Evolutionary conservation across 2,888 invertebrate species (phyloP).

Genomic region (Drosophila differens): DNA sequence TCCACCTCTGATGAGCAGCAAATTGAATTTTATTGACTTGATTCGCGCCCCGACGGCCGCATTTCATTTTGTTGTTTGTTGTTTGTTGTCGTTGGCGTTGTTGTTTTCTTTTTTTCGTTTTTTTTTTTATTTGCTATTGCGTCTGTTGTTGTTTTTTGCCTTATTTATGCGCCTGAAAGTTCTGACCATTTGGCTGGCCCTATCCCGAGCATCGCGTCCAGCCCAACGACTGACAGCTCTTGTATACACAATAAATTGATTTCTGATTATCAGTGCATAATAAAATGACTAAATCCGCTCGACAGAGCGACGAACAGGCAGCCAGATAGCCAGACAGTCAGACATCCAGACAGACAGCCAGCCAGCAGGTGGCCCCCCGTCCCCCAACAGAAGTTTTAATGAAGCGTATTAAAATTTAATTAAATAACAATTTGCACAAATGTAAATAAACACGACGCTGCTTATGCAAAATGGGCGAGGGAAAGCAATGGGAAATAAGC

Average conservation of each 20-base stretch:
- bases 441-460: constrained; percentile 75
- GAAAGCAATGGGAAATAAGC: neutral
- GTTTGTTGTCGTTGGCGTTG: constrained; percentile 1
- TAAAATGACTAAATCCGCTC: constrained; percentile 63
- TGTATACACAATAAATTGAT: constrained; percentile 75
- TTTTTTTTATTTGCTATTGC: neutral
- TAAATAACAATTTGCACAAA: constrained; percentile 80
- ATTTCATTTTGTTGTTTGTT: constrained; percentile 27
- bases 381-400: constrained; percentile 69
- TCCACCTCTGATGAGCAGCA: constrained; percentile 65
- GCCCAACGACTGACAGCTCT: constrained; percentile 3
- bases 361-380: constrained; percentile 13
- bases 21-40: constrained; percentile 79
- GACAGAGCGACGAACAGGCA: constrained; percentile 2
- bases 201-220: constrained; percentile 8
- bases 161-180: constrained; percentile 46
- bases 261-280: constrained; percentile 79
- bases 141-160: neutral
- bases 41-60: constrained; percentile 44
- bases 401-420: constrained; percentile 80
- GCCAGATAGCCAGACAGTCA: neutral
- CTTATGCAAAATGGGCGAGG: constrained; percentile 61
- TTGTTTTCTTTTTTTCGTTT: neutral
- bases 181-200: constrained; percentile 27
- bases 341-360: neutral